Percentiles rank a stretch among this genome's conserved stretches.
Evolutionary conservation across 2,888 invertebrate species (phyloP).

Genomic region (Seira ritae): DNA sequence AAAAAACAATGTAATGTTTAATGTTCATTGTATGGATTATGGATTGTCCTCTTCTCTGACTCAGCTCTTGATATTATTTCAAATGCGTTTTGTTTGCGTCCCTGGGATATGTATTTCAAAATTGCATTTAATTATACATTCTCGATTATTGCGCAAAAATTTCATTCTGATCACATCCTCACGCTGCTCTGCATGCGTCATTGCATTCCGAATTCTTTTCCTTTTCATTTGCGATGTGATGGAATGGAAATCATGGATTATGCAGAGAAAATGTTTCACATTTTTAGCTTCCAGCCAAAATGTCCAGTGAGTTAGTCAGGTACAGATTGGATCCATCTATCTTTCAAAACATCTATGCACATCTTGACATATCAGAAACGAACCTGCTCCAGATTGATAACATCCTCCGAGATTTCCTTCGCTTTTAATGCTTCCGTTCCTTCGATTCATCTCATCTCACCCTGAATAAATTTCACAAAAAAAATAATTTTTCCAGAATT

Average conservation of each 20-base stretch:
- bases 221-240: neutral
- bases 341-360: slow-evolving; percentile 13
- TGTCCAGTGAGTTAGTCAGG: slow-evolving; percentile 28
- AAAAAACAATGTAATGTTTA: slow-evolving; percentile 38
- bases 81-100: slow-evolving; percentile 19
- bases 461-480: neutral
- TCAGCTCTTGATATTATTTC: neutral
- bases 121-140: slow-evolving; percentile 54
- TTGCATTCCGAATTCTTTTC: slow-evolving; percentile 24
- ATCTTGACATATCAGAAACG: slow-evolving; percentile 26
- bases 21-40: neutral
- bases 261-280: neutral
- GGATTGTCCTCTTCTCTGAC: neutral
- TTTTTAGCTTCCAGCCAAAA: slow-evolving; percentile 12
- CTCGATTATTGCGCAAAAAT: slow-evolving; percentile 16
- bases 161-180: slow-evolving; percentile 47
- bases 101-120: slow-evolving; percentile 36
- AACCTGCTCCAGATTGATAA: slow-evolving; percentile 33
- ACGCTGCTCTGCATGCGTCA: slow-evolving; percentile 8
- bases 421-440: neutral
- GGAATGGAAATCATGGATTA: neutral
- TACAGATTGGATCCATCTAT: slow-evolving; percentile 34
- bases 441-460: neutral
- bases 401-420: slow-evolving; percentile 12
- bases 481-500: neutral